Base-by-base conservation (phyloP, 1,140 invertebrate species). In the Drosophila bipectinata region DNA sequence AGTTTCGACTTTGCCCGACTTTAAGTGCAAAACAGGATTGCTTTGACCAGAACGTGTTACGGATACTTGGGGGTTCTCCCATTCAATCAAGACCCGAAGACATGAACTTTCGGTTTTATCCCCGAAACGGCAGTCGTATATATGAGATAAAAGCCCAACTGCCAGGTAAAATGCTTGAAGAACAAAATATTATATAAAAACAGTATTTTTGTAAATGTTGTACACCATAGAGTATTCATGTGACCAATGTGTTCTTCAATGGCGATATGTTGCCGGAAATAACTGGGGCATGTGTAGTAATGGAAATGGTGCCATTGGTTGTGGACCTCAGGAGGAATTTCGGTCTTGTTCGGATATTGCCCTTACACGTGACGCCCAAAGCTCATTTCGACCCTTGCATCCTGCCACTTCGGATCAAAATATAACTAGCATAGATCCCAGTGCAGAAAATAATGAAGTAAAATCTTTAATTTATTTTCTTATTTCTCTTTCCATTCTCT, bases 341-440 rank as follows among this genome's bases (percentile, higher is more conserved):
- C 93, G 97, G 7, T 95, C 96, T 0, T 98, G 97, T 77, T 95
- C 97, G 0, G 97, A 98, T 81, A 95, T 98, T 9, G 92, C 94
- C 1, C 95, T 98, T 15, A 94, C 93, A 0, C 93, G 94, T 32
- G 79, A 92, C 14, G 90, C 79, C 52, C 48, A 76, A 66, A 10
- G 54, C 83, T 47, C 84, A 7, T 63, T 69, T 37, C 75, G 73
- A 14, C 81, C 84, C 14, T 56, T 62, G 21, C 54, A 67, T 26
- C 77, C 74, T 32, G 79, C 75, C 6, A 77, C 76, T 9, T 60
- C 56, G 15, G 21, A 60, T 52, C 24, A 21, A 3, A 52, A n/a
- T 14, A 18, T 10, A 21, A 41, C 55, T 4, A 52, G 10, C 15
- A 67, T 55, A 2, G 69, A 73, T 14, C 5, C 10, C 6, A 48